These are phyloP conservation scores for Luffia ferchaultella DNA, from an alignment of 2,888 invertebrate genomes.

Conservation along the genomic window DNA sequence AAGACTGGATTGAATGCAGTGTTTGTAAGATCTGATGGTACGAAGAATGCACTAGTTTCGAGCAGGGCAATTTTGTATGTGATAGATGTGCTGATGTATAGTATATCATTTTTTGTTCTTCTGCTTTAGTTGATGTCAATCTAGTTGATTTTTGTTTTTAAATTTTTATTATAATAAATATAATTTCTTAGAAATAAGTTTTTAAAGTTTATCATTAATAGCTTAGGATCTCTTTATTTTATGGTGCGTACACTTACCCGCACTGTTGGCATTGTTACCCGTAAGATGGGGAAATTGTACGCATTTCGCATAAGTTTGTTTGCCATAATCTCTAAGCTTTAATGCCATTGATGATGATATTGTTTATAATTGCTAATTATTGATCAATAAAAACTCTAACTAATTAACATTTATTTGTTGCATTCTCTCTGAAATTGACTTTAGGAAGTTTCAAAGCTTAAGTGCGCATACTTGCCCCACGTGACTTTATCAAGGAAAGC, in stretches of 20 bases:
- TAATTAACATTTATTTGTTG: too few species aligned
- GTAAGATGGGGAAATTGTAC: slow-evolving; percentile 9
- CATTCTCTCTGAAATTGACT: neutral
- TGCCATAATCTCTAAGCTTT: slow-evolving; percentile 9
- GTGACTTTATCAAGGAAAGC: too few species aligned
- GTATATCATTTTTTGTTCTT: too few species aligned
- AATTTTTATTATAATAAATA: neutral
- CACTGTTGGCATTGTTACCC: slow-evolving; percentile 3
- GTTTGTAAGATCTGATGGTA: slow-evolving; percentile 11
- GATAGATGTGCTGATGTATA: slow-evolving; percentile 5
- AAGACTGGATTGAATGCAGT: slow-evolving; percentile 13
- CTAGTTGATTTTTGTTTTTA: too few species aligned
- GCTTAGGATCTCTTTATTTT: slow-evolving; percentile 3
- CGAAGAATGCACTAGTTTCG: slow-evolving; percentile 11
- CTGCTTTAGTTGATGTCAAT: too few species aligned
- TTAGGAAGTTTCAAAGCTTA: slow-evolving; percentile 8
- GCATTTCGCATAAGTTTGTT: slow-evolving; percentile 10
- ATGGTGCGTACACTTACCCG: slow-evolving; percentile 13
- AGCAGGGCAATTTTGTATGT: slow-evolving; percentile 7
- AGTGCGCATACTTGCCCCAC: slow-evolving; percentile 12
- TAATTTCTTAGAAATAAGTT: neutral
- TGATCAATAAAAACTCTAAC: slow-evolving; percentile 11
- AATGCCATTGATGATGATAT: slow-evolving; percentile 11
- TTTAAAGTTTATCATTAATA: slow-evolving; percentile 6
- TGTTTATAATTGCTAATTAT: slow-evolving; percentile 11